A percentile compares a stretch with the other conserved stretches of the same genome.
Conservation (phyloP, 2,797 vertebrate genomes). For the Poeciliopsis presidionis region DNA sequence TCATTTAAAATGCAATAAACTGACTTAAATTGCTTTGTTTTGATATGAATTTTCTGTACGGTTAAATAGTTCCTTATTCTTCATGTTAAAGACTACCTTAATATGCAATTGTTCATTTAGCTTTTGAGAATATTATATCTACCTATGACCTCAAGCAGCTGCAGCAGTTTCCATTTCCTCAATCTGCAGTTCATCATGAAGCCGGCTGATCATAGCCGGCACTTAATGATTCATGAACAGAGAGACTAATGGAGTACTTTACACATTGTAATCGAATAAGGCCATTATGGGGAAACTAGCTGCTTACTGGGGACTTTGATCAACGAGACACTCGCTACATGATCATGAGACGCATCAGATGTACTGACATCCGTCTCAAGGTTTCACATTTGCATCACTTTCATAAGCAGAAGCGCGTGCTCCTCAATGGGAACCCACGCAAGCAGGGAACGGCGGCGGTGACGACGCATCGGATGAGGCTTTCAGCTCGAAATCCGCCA, state of each 20-base stretch:
- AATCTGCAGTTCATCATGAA: slow-evolving; percentile 76
- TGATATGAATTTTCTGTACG: slow-evolving; percentile 13
- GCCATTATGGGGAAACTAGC: slow-evolving; percentile 76
- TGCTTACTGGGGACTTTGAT: slow-evolving; percentile 78
- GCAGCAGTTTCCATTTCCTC: slow-evolving; percentile 73
- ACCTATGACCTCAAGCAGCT: slow-evolving; percentile 72
- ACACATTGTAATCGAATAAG: slow-evolving; percentile 81
- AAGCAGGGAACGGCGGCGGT: slow-evolving; percentile 18
- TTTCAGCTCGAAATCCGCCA: neutral
- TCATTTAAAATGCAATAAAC: slow-evolving; percentile 39
- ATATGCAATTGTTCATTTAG: slow-evolving; percentile 59
- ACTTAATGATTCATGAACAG: slow-evolving; percentile 85
- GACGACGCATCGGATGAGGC: neutral
- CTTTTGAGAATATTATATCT: slow-evolving; percentile 57
- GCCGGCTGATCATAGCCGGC: slow-evolving; percentile 78
- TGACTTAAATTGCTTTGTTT: slow-evolving; percentile 37
- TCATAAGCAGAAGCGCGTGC: slow-evolving; percentile 54
- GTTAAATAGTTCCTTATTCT: slow-evolving; percentile 8
- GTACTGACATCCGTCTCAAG: slow-evolving; percentile 61
- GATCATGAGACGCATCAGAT: slow-evolving; percentile 69
- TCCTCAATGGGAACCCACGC: slow-evolving; percentile 40
- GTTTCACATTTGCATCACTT: slow-evolving; percentile 69
- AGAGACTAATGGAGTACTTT: slow-evolving; percentile 82
- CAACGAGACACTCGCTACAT: slow-evolving; percentile 68
- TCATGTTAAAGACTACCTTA: slow-evolving; percentile 45